phyloP scores from a whole-genome alignment of 2,888 invertebrate genomes.

The Epinotia demarniana region DNA sequence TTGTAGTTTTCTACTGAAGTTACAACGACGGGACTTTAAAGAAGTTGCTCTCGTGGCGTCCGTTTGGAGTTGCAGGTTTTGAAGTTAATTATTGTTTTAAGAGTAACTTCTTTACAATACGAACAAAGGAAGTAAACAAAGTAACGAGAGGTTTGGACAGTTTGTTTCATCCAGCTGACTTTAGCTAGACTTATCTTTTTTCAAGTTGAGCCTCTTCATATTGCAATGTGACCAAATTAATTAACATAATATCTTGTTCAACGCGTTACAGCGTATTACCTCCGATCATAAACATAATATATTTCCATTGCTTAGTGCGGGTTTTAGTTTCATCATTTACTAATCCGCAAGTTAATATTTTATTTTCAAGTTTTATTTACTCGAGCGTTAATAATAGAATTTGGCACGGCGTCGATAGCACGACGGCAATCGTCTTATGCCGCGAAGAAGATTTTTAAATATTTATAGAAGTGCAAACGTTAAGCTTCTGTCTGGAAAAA shows the following conservation, averaged over 20 bases:
- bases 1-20: slow-evolving; percentile 18
- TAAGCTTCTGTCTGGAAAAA: slow-evolving; percentile 57
- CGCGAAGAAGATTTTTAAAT: slow-evolving; percentile 59
- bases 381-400: neutral
- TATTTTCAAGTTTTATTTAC: neutral
- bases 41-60: slow-evolving; percentile 22
- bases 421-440: slow-evolving; percentile 57
- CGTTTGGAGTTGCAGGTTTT: slow-evolving; percentile 21
- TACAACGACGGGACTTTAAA: slow-evolving; percentile 18
- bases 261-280: too few relatives aligned
- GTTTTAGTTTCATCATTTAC: too few relatives aligned
- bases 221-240: neutral
- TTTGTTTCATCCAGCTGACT: neutral
- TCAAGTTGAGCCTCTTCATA: neutral
- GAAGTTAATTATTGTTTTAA: slow-evolving; percentile 40
- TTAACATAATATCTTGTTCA: too few relatives aligned
- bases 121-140: slow-evolving; percentile 12
- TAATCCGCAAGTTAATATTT: neutral
- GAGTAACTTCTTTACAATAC: slow-evolving; percentile 22
- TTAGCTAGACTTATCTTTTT: neutral
- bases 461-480: slow-evolving; percentile 61
- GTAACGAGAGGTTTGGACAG: slow-evolving; percentile 17
- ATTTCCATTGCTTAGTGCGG: too few relatives aligned
- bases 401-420: slow-evolving; percentile 37
- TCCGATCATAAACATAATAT: too few relatives aligned